Conservation (phyloP, 2,888 invertebrate species). For the Eristalis intricaria region DNA sequence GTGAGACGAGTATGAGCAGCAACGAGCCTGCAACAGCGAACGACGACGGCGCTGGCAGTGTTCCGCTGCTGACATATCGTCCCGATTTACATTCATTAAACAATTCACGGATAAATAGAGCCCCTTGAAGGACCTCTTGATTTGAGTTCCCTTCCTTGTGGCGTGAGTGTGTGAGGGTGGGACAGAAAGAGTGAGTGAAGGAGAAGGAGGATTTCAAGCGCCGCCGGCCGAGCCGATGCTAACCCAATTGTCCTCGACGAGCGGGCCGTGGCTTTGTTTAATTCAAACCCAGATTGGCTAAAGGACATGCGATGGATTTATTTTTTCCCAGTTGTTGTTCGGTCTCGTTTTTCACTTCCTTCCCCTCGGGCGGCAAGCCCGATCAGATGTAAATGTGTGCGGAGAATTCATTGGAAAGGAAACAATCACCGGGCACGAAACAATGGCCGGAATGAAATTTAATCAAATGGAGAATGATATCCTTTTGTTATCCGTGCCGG, state of each 20-base stretch:
- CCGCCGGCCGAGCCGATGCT: slow-evolving; percentile 1
- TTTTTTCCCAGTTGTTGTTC: slow-evolving; percentile 2
- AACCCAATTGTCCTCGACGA: slow-evolving; percentile 41
- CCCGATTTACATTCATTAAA: slow-evolving; percentile 45
- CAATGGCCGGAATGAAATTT: slow-evolving; percentile 63
- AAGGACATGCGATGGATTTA: slow-evolving; percentile 37
- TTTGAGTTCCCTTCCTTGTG: slow-evolving; percentile 36
- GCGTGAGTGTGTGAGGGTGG: background rate
- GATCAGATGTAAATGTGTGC: slow-evolving; percentile 29
- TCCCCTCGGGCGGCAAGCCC: background rate
- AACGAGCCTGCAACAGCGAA: background rate
- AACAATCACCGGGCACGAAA: slow-evolving; percentile 61
- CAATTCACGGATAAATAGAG: slow-evolving; percentile 20
- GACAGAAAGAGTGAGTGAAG: background rate
- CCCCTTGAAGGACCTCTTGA: slow-evolving; percentile 56
- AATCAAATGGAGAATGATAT: slow-evolving; percentile 70
- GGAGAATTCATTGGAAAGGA: slow-evolving; percentile 44
- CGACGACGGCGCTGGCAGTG: slow-evolving; percentile 15
- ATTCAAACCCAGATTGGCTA: slow-evolving; percentile 35
- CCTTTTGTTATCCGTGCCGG: slow-evolving; percentile 55
- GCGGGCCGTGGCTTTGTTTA: slow-evolving; percentile 52
- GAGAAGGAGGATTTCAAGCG: background rate
- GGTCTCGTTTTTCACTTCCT: background rate
- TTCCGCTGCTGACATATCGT: slow-evolving; percentile 63
- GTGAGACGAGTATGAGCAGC: background rate